Evolutionary conservation across 2,113 vertebrate species (phyloP).

Genomic region (Neolamprologus falcicula): DNA sequence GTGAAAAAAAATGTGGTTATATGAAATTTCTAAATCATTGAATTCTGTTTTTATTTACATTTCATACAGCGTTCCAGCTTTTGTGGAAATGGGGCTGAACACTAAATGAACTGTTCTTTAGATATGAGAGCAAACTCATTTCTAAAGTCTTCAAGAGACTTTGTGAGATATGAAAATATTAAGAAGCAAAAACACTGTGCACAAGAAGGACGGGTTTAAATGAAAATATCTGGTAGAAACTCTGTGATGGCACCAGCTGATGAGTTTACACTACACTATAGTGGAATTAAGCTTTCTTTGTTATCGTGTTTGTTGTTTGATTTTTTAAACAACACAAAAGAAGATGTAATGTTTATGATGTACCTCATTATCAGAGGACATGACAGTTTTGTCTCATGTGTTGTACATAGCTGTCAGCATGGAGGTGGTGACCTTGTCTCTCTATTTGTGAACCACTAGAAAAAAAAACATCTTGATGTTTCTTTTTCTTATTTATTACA

Average conservation of each 20-base stretch:
- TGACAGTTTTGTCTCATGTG: background rate
- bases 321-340: background rate
- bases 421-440: background rate
- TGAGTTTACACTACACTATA: background rate
- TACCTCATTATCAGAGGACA: background rate
- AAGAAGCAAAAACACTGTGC: background rate
- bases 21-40: background rate
- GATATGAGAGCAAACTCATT: background rate
- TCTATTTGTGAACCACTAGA: background rate
- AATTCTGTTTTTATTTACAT: background rate
- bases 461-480: background rate
- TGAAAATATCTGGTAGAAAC: background rate
- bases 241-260: background rate
- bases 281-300: background rate
- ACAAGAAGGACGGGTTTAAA: background rate
- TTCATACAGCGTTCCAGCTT: background rate
- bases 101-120: background rate
- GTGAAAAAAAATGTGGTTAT: background rate
- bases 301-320: background rate
- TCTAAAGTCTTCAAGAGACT: background rate
- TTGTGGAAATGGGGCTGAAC: background rate
- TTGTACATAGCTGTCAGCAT: fast-evolving
- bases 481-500: background rate
- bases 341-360: background rate
- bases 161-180: background rate